Base-by-base conservation (phyloP, 1,140 invertebrate species). In the Ips typographus region DNA sequence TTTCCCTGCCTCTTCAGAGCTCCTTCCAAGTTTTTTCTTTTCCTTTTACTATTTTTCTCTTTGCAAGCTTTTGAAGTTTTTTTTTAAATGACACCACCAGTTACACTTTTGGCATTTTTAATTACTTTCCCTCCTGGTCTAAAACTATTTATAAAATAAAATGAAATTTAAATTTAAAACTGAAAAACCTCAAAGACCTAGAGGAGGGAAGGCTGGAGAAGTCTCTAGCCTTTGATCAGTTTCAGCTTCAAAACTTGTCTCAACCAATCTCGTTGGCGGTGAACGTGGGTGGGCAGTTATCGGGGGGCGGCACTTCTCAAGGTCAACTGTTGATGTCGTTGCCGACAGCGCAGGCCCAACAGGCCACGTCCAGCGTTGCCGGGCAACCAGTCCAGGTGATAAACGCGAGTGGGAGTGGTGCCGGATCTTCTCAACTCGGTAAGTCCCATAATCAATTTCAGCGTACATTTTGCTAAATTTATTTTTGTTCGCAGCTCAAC, bases 231-330 rank as follows among this genome's bases (percentile, higher is more conserved):
- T 52, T 44, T 37, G 8, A 37, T 22, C 22, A 71, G 82, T 89
- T 93, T 43, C 91, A 92, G 76, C 88, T 93, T 74, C 89, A 90
- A 22, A 90, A 91, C 49, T 85, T 92, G 49, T 84, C 89, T 7
- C 90, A 91, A 72, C 90, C 91, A 6, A 91, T 93, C 74, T 91
- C 90, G 41, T 82, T 92, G 74, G 90, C 90, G 40, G 79, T 93
- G 58, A 90, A 90, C 75, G 88, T 89, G 67, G 87, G 85, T 81
- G 82, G 63, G 68, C 72, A 71, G 76, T 62, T 77, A 55, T 56
- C 83, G 70, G 82, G 83, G 42, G 44, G 57, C 5, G 42, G 52
- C 2, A 63, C 64, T 3, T 63, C 79, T 63, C 77, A 79, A 2
- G 75, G 77, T 8, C 77, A 79, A 68, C 73, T 82, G 36, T 74